Evolutionary conservation across 1,140 invertebrate species (phyloP), one percentile per base, ranked within the genome.

Genomic region (Diabrotica virgifera): DNA sequence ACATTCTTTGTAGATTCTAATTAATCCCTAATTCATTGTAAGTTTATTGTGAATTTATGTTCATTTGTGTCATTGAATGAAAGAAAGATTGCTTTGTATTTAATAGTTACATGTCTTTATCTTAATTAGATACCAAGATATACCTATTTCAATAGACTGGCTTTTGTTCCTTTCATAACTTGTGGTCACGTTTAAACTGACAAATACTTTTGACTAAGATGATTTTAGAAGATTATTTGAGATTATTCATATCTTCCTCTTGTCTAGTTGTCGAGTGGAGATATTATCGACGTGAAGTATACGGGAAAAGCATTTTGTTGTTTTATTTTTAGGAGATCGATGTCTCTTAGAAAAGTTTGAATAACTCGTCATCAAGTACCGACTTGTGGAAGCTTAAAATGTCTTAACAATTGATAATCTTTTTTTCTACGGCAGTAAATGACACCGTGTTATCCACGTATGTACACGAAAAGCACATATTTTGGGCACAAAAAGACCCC

Each of bases 101-200:
- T 46, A 46, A 46, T 46, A 46, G 40, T 46, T 46, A 46, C 40
- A 46, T 46, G 40, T 46, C 40, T 46, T 46, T 46, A 46, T 46
- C 40, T 46, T 46, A 46, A 46, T 46, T 46, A 46, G 40, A 46
- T 46, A 46, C 40, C 40, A 46, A 3, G 40, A 46, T 46, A 46
- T 46, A 46, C 40, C 40, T 46, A 46, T 46, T 46, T 46, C 40
- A 46, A 46, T 46, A 46, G 40, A 46, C n/a, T 46, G 40, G 4
- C 40, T 46, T 46, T 46, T 46, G 40, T 46, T 46, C 40, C 40
- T 46, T 46, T 46, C 40, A 46, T 46, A 46, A 46, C 40, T 46
- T 46, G 40, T 46, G 40, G 40, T 46, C 40, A 46, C 40, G 40
- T 46, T 46, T 46, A 46, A 46, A 8, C 40, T 46, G 40, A 46